phyloP scores from a whole-genome alignment of 2,888 invertebrate species.

The Gandaritis pyraliata region DNA sequence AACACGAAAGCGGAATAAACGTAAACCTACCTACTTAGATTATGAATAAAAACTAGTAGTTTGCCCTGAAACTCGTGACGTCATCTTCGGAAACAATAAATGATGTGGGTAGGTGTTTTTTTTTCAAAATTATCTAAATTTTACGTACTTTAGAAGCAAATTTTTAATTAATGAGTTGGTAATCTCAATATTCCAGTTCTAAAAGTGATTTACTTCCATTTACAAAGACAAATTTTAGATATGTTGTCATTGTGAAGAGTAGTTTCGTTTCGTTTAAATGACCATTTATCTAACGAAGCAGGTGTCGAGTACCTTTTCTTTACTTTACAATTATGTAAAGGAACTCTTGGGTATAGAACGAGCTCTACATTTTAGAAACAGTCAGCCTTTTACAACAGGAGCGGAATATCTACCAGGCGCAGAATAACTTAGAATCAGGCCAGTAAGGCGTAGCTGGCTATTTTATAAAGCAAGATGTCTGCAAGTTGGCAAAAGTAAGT shows the following conservation, averaged over 20 bases:
- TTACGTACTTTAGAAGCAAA: no score
- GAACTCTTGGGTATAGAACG: constrained; percentile 9
- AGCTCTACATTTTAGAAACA: constrained; percentile 22
- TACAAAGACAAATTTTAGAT: no score
- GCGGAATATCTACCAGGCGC: constrained; percentile 8
- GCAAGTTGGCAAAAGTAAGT: constrained; percentile 50
- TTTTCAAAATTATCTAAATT: no score
- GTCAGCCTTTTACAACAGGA: constrained; percentile 22
- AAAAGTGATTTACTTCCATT: no score
- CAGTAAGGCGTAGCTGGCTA: constrained; percentile 53
- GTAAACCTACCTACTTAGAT: no score
- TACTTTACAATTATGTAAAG: constrained; percentile 31
- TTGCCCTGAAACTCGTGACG: no score
- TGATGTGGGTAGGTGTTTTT: no score
- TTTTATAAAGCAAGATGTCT: constrained; percentile 58
- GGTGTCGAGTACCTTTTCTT: constrained; percentile 20
- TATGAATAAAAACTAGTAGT: no score
- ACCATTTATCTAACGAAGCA: constrained; percentile 14
- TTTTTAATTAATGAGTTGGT: no score
- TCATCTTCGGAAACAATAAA: no score
- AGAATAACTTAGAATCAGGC: constrained; percentile 54
- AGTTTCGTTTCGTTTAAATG: background rate
- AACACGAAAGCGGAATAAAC: no score
- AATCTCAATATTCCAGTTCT: no score
- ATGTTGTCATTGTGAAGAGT: background rate